phyloP scores from a whole-genome alignment of 1,140 invertebrate genomes.

The Araneus ventricosus region DNA sequence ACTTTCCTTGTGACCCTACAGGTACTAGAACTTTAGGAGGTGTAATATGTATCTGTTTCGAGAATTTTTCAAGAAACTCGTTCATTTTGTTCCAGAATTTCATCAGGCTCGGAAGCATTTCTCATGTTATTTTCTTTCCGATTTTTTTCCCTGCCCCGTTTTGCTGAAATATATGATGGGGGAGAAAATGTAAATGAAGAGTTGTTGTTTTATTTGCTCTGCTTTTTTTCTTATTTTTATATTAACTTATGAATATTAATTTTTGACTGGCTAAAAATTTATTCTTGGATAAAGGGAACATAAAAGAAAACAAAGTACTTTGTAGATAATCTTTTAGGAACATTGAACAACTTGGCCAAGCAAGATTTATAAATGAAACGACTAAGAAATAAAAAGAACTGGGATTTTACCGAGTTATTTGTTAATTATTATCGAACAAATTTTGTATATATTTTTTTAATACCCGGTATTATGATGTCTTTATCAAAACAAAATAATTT shows the following conservation, averaged over 20 bases:
- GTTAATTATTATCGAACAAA: too few relatives aligned
- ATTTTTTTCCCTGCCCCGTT: not conserved
- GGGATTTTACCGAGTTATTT: too few relatives aligned
- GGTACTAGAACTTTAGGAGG: slow-evolving; percentile 17
- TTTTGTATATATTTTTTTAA: too few relatives aligned
- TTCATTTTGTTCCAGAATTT: not conserved
- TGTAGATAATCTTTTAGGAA: too few relatives aligned
- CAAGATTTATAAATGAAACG: too few relatives aligned
- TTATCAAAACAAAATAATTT: too few relatives aligned
- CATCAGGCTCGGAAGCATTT: not conserved
- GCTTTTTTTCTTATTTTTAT: not conserved
- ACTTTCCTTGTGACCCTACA: slow-evolving; percentile 5
- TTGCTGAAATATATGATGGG: not conserved
- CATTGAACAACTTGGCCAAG: too few relatives aligned
- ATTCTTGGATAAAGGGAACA: too few relatives aligned
- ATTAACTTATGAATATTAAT: not conserved
- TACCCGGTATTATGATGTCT: too few relatives aligned
- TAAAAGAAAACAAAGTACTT: too few relatives aligned
- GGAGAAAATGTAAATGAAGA: not conserved
- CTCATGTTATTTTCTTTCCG: not conserved
- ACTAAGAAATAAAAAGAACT: too few relatives aligned
- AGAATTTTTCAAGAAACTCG: slow-evolving; percentile 20
- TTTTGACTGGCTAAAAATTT: not conserved
- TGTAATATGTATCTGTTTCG: slow-evolving; percentile 51
- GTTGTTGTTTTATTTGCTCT: not conserved